These are phyloP conservation scores for Craseonycteris thonglongyai DNA, from an alignment of 2,113 vertebrate species.

Conservation along the genomic window DNA sequence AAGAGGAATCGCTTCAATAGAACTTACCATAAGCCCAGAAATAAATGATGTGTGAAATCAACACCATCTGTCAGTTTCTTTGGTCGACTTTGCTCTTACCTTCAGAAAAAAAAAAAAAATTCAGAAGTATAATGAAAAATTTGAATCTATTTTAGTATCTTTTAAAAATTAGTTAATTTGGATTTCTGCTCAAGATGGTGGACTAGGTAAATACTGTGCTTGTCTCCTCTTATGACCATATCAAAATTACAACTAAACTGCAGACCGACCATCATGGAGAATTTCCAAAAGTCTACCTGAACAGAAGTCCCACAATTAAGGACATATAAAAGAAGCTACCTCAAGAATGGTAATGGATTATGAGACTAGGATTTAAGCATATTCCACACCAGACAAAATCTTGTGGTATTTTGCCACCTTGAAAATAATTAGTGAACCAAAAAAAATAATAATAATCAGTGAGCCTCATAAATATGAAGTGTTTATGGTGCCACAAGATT, in stretches of 20 bases:
- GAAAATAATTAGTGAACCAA: too few species aligned
- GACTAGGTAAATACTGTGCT: too few species aligned
- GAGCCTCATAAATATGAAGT: conserved; percentile 95
- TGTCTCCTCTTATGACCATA: too few species aligned
- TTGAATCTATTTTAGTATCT: neutral
- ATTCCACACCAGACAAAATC: conserved; percentile 99
- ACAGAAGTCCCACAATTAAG: too few species aligned
- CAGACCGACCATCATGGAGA: too few species aligned
- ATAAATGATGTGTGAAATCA: conserved; percentile 28
- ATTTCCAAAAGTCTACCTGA: too few species aligned
- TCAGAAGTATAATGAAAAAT: neutral
- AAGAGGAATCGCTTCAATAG: conserved; percentile 33
- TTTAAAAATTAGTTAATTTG: neutral
- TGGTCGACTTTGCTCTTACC: conserved; percentile 28
- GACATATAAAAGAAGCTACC: too few species aligned
- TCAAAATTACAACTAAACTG: too few species aligned
- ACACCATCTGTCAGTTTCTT: conserved; percentile 9
- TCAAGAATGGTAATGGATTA: conserved; percentile 93
- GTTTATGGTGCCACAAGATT: conserved; percentile 99
- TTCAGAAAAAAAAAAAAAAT: neutral
- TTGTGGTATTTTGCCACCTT: conserved; percentile 98
- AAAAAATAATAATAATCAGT: too few species aligned
- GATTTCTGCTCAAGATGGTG: too few species aligned
- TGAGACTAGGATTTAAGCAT: conserved; percentile 97
- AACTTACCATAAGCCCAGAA: neutral